phyloP scores from a whole-genome alignment of 2,888 invertebrate genomes.

The Disparrhopalites patrizii region DNA sequence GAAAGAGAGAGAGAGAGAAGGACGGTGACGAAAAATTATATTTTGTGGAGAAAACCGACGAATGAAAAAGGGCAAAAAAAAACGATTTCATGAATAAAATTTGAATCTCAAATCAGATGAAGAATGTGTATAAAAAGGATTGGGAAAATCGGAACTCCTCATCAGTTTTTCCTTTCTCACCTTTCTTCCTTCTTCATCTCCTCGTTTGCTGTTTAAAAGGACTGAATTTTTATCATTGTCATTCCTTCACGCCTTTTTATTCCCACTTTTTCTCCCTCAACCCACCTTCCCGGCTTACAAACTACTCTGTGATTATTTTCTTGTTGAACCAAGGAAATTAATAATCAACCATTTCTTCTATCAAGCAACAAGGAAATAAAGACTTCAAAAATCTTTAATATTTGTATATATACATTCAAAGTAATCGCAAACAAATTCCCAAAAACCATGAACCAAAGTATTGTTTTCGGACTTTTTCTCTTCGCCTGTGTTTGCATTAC shows the following conservation, averaged over 20 bases:
- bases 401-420: too few species aligned
- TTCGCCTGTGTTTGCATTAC: too few species aligned
- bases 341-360: too few species aligned
- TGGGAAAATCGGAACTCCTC: not conserved
- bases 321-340: not conserved
- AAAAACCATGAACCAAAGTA: too few species aligned
- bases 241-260: not conserved
- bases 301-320: conserved; percentile 5
- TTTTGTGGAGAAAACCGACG: not conserved
- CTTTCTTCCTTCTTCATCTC: not conserved
- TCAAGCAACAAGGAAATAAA: too few species aligned
- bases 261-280: not conserved
- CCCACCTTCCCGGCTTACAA: too few species aligned
- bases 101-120: conserved; percentile 24
- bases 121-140: conserved; percentile 23
- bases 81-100: conserved; percentile 29
- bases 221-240: not conserved
- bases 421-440: too few species aligned
- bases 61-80: not conserved
- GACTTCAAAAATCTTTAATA: too few species aligned
- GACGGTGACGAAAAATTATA: too few species aligned
- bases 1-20: too few species aligned
- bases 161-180: conserved; percentile 5
- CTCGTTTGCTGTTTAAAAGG: not conserved
- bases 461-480: too few species aligned